Conservation (phyloP, 2,113 vertebrate genomes). For the Lampris incognitus region DNA sequence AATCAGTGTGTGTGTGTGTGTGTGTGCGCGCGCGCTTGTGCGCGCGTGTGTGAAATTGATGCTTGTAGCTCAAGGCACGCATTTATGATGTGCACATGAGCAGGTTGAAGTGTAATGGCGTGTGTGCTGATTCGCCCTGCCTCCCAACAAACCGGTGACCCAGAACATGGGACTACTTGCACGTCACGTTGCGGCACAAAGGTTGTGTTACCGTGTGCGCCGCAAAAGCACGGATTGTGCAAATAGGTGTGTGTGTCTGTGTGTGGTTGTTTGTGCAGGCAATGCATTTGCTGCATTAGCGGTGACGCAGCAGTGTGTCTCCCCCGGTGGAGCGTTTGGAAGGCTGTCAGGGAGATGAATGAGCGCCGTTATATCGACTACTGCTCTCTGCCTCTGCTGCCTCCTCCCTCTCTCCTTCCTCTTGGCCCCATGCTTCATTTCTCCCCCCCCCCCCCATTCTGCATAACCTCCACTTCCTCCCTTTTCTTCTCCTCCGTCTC, state of each 20-base stretch:
- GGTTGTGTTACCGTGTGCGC: not conserved
- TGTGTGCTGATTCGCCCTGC: constrained; percentile 32
- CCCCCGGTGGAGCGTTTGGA: constrained; percentile 76
- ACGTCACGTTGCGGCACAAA: not conserved
- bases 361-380: constrained; percentile 81
- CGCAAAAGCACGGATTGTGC: constrained; percentile 19
- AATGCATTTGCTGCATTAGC: constrained; percentile 62
- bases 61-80: constrained; percentile 7
- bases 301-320: constrained; percentile 76
- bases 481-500: constrained; percentile 32
- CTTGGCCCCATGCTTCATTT: constrained; percentile 47
- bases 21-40: not conserved
- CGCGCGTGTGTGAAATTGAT: constrained; percentile 2
- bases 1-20: constrained; percentile 7
- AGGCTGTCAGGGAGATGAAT: constrained; percentile 86
- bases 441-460: constrained; percentile 42
- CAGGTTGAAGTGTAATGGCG: constrained; percentile 46
- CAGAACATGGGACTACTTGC: constrained; percentile 33
- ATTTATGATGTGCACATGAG: constrained; percentile 37
- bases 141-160: constrained; percentile 48
- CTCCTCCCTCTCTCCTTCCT: constrained; percentile 53
- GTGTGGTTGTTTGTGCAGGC: constrained; percentile 21
- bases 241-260: constrained; percentile 13
- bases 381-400: constrained; percentile 55
- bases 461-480: constrained; percentile 48